These are phyloP conservation scores for Drosophila bunnanda DNA, from an alignment of 2,888 invertebrate genomes.

Conservation along the genomic window DNA sequence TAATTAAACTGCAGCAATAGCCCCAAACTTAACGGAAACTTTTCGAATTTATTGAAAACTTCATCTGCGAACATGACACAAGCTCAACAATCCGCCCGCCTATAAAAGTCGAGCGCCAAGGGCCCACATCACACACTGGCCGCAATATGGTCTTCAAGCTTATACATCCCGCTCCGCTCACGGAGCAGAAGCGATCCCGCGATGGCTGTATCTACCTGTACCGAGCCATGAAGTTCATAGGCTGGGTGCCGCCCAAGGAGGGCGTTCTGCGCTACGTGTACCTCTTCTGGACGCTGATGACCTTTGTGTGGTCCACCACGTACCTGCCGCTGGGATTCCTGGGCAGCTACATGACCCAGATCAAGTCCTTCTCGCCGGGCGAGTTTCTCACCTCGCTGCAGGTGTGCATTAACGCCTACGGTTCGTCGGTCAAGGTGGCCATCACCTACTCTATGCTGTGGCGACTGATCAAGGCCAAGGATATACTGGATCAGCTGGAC, in stretches of 20 bases:
- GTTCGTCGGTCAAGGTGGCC: constrained; percentile 65
- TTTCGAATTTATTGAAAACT: constrained; percentile 56
- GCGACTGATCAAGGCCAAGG: constrained; percentile 57
- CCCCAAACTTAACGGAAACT: constrained; percentile 56
- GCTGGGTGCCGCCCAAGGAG: constrained; percentile 59
- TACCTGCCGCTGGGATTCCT: constrained; percentile 65
- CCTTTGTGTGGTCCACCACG: constrained; percentile 45
- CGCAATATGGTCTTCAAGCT: constrained; percentile 59
- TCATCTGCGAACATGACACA: constrained; percentile 33
- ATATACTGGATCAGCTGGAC: constrained; percentile 65
- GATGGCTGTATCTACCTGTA: constrained; percentile 68
- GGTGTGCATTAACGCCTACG: constrained; percentile 67
- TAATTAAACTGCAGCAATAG: constrained; percentile 54
- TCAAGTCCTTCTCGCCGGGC: constrained; percentile 61
- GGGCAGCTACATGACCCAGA: constrained; percentile 59
- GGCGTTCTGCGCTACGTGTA: constrained; percentile 55
- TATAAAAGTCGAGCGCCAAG: constrained; percentile 48
- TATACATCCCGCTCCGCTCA: constrained; percentile 54
- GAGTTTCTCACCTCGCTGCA: constrained; percentile 75
- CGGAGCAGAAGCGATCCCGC: constrained; percentile 38
- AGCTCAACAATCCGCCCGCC: background rate
- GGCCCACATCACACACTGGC: constrained; percentile 1
- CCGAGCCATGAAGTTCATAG: constrained; percentile 59
- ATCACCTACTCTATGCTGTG: constrained; percentile 58
- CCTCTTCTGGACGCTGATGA: constrained; percentile 48